Base-by-base conservation (phyloP, 2,113 vertebrate species). In the Phrynocephalus versicolor region DNA sequence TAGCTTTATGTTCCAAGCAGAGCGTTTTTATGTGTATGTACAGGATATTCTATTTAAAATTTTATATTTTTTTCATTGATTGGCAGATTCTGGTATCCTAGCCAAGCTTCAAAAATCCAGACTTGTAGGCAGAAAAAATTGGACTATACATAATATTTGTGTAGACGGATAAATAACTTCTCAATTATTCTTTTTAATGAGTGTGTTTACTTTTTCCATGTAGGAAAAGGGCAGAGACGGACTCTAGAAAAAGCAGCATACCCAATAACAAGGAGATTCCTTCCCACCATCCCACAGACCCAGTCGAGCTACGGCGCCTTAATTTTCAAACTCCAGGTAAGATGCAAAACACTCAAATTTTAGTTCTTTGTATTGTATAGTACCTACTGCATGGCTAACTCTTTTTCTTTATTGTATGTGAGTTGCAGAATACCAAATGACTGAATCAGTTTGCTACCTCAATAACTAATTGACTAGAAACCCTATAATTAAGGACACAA, bases 261-360 rank as follows among this genome's bases (percentile, higher is more conserved):
- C 98, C 98, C 23, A 98, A 98, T 95, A 98, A 95, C 94, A 99
- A 99, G 84, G 99, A 99, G 91, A 95, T 98, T 88, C 98, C 98
- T 1, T 97, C 98, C 71, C 99, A 98, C 82, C 97, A 99, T 62
- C 98, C 98, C 83, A 99, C 98, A 19, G 99, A 99, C 85, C 99
- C 99, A 0, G 99, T 99, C 39, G 99, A 99, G 92, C 96, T 99
- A 25, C 97, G 99, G 51, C 97, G 99, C 81, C 97, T 99, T 95
- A 99, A 99, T 96, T 99, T 99, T 94, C 99, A 99, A 94, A 99
- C 98, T 7, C 99, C 99, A 3, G 99, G 99, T 99, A 95, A 96
- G 97, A 87, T 37, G n/a, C 41, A 67, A 0, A 35, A 33, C 27
- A 75, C 84, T 16, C 83, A 30, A 57, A 57, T 51, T 30, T 65